Evolutionary conservation across 2,888 invertebrate species (phyloP), one percentile per base, ranked within the genome.

Genomic region (Willowsia nigromaculata): DNA sequence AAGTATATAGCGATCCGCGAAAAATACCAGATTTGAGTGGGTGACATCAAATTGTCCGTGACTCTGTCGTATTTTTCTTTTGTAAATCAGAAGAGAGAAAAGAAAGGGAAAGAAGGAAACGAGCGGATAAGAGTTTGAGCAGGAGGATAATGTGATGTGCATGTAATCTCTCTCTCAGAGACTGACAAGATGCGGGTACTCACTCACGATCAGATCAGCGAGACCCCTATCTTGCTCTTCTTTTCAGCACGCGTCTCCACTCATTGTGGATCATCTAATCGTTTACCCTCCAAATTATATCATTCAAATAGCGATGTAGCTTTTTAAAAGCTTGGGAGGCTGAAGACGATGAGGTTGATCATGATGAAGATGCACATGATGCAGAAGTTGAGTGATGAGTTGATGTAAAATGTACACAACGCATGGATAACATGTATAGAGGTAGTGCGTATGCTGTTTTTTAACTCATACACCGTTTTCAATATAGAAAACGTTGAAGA

Each of bases 241-340:
- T 83, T 76, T 83, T 76, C 43, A 83, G 88, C 88, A 88, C 88
- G 88, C 83, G 88, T 88, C 87, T 37, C 74, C 37, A 7, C 85
- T 78, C 62, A 40, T 50, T 65, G 25, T 25, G 25, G 50, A 68
- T 80, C 85, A 71, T 71, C 56, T 30, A 65, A 56, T 59, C 80
- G 22, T 65, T 80, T 68, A 80, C 80, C 80, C 78, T 76, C 30
- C 37, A 62, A 80, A 27, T 53, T 50, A 18, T 13, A 80, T 56
- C 56, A 30, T 62, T 85, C 33, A 84, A 71, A 71, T 37, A 74
- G 43, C 9, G 37, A 68, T 40, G 40, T 18, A 40, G 68, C 40
- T 11, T 68, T 33, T 71, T 43, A 71, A 71, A 65, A 37, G 15
- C 25, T 71, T 22, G n/a, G 22, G n/a, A 56, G 56, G 56, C 25